Percentiles rank a stretch among this genome's conserved stretches.
Conservation (phyloP, 2,797 vertebrate genomes). For the Pitangus sulphuratus region DNA sequence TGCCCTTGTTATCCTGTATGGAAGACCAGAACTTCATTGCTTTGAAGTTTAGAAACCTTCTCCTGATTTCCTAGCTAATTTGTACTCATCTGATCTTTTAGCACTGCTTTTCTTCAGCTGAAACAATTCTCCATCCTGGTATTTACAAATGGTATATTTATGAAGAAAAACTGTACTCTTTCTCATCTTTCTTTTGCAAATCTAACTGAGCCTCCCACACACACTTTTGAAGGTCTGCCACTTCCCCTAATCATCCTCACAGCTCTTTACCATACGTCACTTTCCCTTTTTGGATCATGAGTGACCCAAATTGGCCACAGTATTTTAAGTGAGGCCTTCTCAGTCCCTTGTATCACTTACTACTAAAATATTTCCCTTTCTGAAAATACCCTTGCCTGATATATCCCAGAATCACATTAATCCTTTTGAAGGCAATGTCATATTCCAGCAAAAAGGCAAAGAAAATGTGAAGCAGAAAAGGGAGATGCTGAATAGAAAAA, state of each 20-base stretch:
- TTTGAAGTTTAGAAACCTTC: conserved; percentile 53
- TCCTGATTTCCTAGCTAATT: conserved; percentile 43
- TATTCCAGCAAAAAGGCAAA: conserved; percentile 3
- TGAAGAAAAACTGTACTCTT: background rate
- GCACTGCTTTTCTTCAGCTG: background rate
- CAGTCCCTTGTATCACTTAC: background rate
- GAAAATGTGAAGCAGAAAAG: background rate
- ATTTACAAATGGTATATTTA: background rate
- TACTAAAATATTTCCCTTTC: conserved; percentile 9
- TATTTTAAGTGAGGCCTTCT: background rate
- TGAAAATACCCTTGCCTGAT: conserved; percentile 22
- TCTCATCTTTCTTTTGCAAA: background rate
- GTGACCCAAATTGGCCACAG: background rate
- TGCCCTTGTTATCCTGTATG: conserved; percentile 27
- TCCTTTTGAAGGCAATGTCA: conserved; percentile 33
- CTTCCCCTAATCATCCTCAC: background rate
- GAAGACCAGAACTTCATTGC: conserved; percentile 37
- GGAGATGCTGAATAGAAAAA: background rate
- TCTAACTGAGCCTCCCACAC: background rate
- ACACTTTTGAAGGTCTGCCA: background rate
- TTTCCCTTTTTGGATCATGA: conserved; percentile 1
- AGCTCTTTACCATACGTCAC: background rate
- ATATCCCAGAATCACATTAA: conserved; percentile 9
- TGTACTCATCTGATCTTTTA: conserved; percentile 41
- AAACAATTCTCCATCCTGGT: background rate